A percentile compares a stretch with the other conserved stretches of the same genome.
Evolutionary conservation across 2,888 invertebrate species (phyloP).

Genomic region (Xylocampa areola): DNA sequence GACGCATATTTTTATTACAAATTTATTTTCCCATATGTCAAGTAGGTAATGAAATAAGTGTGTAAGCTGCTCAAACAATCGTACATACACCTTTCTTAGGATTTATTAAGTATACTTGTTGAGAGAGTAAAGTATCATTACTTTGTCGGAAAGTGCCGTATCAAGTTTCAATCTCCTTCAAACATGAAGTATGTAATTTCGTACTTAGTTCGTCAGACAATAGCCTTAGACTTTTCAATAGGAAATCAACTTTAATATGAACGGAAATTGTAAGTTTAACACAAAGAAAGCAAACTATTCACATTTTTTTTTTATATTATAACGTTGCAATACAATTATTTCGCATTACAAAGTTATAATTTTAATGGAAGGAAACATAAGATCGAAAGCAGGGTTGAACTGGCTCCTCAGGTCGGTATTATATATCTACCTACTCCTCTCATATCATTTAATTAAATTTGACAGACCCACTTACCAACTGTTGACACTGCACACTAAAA

Average conservation of each 20-base stretch:
- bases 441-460: slow-evolving; percentile 11
- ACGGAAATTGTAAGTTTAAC: slow-evolving; percentile 7
- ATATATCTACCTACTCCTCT: background rate
- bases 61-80: slow-evolving; percentile 15
- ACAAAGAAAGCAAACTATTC: slow-evolving; percentile 9
- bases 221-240: slow-evolving; percentile 26
- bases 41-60: slow-evolving; percentile 14
- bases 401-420: no score
- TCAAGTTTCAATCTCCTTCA: slow-evolving; percentile 14
- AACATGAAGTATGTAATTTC: slow-evolving; percentile 18
- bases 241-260: slow-evolving; percentile 9
- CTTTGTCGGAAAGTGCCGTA: slow-evolving; percentile 24
- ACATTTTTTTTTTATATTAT: no score
- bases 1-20: no score
- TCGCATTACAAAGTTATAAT: slow-evolving; percentile 2
- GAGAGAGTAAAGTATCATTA: slow-evolving; percentile 22
- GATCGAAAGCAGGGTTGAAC: no score
- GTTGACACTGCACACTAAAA: slow-evolving; percentile 10
- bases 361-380: no score
- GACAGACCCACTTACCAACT: slow-evolving; percentile 1
- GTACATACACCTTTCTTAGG: slow-evolving; percentile 3
- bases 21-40: no score
- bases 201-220: slow-evolving; percentile 19
- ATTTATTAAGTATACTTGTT: slow-evolving; percentile 14
- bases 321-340: slow-evolving; percentile 10